Evolutionary conservation across 2,888 invertebrate genomes (phyloP).

Genomic region (Sylvicola fuscatus): DNA sequence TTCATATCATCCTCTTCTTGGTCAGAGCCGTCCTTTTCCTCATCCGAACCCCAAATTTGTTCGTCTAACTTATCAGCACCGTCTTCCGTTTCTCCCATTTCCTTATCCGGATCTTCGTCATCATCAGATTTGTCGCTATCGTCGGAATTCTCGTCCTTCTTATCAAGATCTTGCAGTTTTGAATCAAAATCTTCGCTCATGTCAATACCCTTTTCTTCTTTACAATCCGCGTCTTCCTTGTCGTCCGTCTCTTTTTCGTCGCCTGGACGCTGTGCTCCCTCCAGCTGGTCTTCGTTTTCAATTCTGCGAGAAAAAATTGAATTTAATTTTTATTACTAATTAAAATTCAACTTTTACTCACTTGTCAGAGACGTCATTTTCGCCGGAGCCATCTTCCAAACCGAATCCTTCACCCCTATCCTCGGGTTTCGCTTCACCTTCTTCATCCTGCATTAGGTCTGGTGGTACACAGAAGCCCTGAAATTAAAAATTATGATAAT

Average conservation of each 20-base stretch:
- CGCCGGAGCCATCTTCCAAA: slow-evolving; percentile 72
- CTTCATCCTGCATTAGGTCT: slow-evolving; percentile 57
- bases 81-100: slow-evolving; percentile 89
- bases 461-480: slow-evolving; percentile 82
- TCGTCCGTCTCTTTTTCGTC: slow-evolving; percentile 49
- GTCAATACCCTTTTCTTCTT: slow-evolving; percentile 82
- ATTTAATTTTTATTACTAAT: not conserved
- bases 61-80: slow-evolving; percentile 66
- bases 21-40: slow-evolving; percentile 44
- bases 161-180: slow-evolving; percentile 54
- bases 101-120: slow-evolving; percentile 72
- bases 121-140: slow-evolving; percentile 41
- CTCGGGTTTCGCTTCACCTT: slow-evolving; percentile 35
- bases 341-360: slow-evolving; percentile 3
- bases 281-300: slow-evolving; percentile 78
- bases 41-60: slow-evolving; percentile 70
- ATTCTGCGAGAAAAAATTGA: slow-evolving; percentile 10
- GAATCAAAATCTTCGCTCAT: slow-evolving; percentile 94
- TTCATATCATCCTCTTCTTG: slow-evolving; percentile 31
- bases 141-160: slow-evolving; percentile 30
- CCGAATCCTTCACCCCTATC: slow-evolving; percentile 58
- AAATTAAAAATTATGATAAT: slow-evolving; percentile 13
- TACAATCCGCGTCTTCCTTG: slow-evolving; percentile 49
- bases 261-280: slow-evolving; percentile 62
- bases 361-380: slow-evolving; percentile 86